Evolutionary conservation across 2,888 invertebrate species (phyloP).

Genomic region (Mamestra brassicae): DNA sequence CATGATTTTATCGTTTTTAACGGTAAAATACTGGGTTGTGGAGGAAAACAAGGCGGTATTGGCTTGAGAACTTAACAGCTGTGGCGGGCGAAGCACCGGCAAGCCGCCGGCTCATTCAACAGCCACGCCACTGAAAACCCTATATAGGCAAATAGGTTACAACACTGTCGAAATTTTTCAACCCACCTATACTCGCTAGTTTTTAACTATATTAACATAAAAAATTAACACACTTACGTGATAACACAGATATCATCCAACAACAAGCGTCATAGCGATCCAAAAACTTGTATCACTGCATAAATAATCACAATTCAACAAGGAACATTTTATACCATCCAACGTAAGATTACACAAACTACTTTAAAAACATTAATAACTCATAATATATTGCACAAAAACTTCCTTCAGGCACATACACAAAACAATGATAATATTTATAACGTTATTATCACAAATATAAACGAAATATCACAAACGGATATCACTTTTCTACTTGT

Average conservation of each 20-base stretch:
- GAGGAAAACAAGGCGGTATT: constrained; percentile 29
- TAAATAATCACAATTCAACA: constrained; percentile 90
- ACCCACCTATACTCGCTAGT: constrained; percentile 67
- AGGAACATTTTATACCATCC: constrained; percentile 87
- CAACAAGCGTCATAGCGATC: constrained; percentile 86
- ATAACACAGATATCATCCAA: constrained; percentile 89
- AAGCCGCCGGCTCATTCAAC: constrained; percentile 71
- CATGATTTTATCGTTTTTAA: constrained; percentile 50
- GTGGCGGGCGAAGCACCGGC: constrained; percentile 71
- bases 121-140: constrained; percentile 81
- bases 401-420: constrained; percentile 81
- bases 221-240: constrained; percentile 81
- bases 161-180: constrained; percentile 77
- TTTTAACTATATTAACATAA: constrained; percentile 59
- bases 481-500: constrained; percentile 87
- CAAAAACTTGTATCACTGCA: constrained; percentile 87
- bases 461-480: constrained; percentile 85
- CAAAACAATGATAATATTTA: constrained; percentile 79
- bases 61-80: constrained; percentile 71
- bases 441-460: constrained; percentile 85
- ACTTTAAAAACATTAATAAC: constrained; percentile 85
- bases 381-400: constrained; percentile 87
- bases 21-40: constrained; percentile 44
- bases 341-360: constrained; percentile 87
- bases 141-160: constrained; percentile 86